Percentiles rank a stretch among this genome's conserved stretches.
These are phyloP conservation scores for Nyctibius grandis DNA, from an alignment of 2,797 vertebrate genomes.

Conservation along the genomic window DNA sequence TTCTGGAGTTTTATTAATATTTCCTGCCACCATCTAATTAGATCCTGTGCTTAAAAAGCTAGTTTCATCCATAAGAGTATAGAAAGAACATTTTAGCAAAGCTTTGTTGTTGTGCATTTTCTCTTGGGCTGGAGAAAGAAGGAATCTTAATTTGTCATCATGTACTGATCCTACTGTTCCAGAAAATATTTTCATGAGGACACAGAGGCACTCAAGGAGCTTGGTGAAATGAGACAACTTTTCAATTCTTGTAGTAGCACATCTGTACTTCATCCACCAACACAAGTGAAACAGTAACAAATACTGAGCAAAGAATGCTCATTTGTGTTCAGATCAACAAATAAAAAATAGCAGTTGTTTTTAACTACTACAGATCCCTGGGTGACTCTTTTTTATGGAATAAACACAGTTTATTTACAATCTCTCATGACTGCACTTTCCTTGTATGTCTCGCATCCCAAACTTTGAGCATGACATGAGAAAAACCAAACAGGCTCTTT, in stretches of 20 bases:
- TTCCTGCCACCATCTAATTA: neutral
- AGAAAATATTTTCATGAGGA: neutral
- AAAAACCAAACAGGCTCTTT: neutral
- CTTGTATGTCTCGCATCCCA: neutral
- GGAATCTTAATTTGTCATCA: neutral
- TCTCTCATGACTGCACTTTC: neutral
- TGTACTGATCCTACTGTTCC: neutral
- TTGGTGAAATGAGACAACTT: neutral
- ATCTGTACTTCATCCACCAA: neutral
- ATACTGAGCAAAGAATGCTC: constrained; percentile 26
- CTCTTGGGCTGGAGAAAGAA: neutral
- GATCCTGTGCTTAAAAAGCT: neutral
- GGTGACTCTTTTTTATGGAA: neutral
- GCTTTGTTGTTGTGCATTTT: neutral
- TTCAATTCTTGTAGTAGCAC: neutral
- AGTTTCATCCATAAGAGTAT: neutral
- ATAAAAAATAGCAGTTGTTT: neutral
- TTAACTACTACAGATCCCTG: constrained; percentile 4
- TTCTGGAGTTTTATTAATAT: neutral
- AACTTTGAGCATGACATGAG: neutral
- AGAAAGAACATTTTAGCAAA: neutral
- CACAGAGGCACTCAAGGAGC: neutral
- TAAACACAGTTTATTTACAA: neutral
- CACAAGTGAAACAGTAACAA: constrained; percentile 8
- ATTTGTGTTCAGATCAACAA: constrained; percentile 11